Conservation (phyloP, 2,113 vertebrate genomes). For the Rhagologus leucostigma region DNA sequence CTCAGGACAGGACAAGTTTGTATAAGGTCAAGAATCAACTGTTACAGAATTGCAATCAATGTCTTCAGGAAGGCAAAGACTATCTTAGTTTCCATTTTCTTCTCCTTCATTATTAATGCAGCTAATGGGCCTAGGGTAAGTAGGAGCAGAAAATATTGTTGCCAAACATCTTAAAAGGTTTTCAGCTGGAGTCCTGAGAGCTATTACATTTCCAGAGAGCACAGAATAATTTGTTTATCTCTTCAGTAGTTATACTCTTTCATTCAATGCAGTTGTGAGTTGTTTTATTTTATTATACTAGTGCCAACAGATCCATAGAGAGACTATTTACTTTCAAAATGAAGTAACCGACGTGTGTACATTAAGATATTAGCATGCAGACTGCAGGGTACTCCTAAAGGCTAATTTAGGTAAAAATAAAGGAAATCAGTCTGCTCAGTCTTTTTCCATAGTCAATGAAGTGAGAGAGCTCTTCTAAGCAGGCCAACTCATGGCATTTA, state of each 20-base stretch:
- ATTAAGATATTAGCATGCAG: neutral
- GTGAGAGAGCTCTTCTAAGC: neutral
- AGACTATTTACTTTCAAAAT: constrained; percentile 17
- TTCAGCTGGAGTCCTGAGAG: constrained; percentile 17
- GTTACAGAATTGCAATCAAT: constrained; percentile 5
- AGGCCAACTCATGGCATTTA: neutral
- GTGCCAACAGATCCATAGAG: neutral
- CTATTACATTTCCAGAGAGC: constrained; percentile 22
- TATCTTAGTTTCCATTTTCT: neutral
- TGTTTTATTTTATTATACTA: neutral
- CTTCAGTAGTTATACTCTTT: neutral
- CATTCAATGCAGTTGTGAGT: neutral
- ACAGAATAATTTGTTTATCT: constrained; percentile 32
- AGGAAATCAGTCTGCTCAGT: neutral
- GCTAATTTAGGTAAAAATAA: constrained; percentile 27
- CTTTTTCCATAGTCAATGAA: neutral
- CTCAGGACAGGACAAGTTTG: constrained; percentile 2
- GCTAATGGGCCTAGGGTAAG: constrained; percentile 19
- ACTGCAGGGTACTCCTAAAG: neutral
- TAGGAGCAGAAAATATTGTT: constrained; percentile 31
- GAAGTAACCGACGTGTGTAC: neutral
- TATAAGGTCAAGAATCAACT: constrained; percentile 20
- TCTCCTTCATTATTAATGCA: constrained; percentile 55
- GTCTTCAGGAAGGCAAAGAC: constrained; percentile 11
- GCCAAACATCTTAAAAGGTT: constrained; percentile 49